Evolutionary conservation across 2,797 vertebrate species (phyloP).

Genomic region (Liasis olivaceus): DNA sequence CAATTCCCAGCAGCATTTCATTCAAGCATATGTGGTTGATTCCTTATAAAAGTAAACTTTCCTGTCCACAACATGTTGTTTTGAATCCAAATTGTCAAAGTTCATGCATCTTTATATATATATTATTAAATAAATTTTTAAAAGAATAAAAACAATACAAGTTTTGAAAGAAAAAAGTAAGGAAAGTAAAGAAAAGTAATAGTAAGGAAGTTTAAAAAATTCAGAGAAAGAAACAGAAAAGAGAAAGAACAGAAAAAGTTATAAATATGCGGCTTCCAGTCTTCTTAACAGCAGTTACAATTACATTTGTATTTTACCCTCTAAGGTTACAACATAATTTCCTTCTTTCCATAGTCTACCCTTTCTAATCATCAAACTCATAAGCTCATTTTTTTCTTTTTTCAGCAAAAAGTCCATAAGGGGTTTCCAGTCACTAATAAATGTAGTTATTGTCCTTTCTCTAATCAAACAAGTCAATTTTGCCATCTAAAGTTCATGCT

Average conservation of each 20-base stretch:
- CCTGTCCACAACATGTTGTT: not conserved
- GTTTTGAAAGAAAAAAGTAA: not conserved
- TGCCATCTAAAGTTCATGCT: not conserved
- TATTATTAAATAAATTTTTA: not conserved
- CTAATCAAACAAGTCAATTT: not conserved
- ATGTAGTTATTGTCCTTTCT: not conserved
- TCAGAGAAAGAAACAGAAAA: not conserved
- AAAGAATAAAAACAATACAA: not conserved
- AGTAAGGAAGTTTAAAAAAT: not conserved
- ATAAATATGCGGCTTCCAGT: not conserved
- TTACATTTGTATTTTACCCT: not conserved
- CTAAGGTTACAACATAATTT: not conserved
- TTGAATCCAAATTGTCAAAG: not conserved
- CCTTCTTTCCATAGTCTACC: not conserved
- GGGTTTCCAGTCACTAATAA: not conserved
- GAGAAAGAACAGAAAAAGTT: not conserved
- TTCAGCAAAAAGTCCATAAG: not conserved
- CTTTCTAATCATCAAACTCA: not conserved
- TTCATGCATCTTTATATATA: not conserved
- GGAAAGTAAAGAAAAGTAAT: not conserved
- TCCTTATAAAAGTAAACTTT: not conserved
- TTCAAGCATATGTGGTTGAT: not conserved
- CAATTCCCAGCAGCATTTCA: not conserved
- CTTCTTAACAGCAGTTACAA: not conserved
- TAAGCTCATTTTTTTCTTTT: not conserved